These are phyloP conservation scores for Pelvicachromis taeniatus DNA, from an alignment of 2,113 vertebrate genomes.

Conservation along the genomic window DNA sequence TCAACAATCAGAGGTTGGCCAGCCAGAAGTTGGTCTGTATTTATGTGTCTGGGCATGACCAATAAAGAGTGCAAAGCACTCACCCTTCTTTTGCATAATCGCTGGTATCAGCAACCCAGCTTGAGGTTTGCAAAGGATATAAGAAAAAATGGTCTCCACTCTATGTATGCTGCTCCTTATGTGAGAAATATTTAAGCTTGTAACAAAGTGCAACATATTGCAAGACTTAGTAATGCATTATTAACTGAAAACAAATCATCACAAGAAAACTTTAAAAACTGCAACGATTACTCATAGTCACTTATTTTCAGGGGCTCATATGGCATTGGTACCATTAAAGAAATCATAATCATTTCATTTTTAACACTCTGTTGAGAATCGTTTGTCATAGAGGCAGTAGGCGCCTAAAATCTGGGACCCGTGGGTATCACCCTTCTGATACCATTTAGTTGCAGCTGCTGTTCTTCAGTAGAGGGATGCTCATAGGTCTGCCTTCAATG, in stretches of 20 bases:
- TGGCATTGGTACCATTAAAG: not conserved
- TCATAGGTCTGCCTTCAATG: not conserved
- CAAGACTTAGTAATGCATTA: not conserved
- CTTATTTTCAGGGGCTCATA: not conserved
- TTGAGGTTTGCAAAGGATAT: conserved; percentile 1
- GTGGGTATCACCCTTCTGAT: not conserved
- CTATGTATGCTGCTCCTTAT: not conserved
- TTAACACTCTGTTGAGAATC: not conserved
- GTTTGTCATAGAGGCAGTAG: not conserved
- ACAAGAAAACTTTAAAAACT: not conserved
- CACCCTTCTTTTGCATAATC: conserved; percentile 26
- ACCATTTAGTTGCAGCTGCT: not conserved
- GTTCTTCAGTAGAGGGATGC: not conserved
- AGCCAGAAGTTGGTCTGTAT: not conserved
- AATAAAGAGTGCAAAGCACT: conserved; percentile 17
- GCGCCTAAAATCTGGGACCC: not conserved
- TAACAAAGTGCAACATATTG: not conserved
- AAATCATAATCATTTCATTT: not conserved
- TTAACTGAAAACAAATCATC: not conserved
- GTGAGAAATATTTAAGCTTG: not conserved
- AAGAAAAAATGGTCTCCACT: not conserved
- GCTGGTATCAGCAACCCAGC: conserved; percentile 12
- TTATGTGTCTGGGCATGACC: conserved; percentile 10
- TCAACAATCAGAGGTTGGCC: conserved; percentile 18
- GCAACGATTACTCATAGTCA: not conserved